Evolutionary conservation across 2,888 invertebrate species (phyloP), one percentile per base, ranked within the genome.

Genomic region (Onchidella celtica): DNA sequence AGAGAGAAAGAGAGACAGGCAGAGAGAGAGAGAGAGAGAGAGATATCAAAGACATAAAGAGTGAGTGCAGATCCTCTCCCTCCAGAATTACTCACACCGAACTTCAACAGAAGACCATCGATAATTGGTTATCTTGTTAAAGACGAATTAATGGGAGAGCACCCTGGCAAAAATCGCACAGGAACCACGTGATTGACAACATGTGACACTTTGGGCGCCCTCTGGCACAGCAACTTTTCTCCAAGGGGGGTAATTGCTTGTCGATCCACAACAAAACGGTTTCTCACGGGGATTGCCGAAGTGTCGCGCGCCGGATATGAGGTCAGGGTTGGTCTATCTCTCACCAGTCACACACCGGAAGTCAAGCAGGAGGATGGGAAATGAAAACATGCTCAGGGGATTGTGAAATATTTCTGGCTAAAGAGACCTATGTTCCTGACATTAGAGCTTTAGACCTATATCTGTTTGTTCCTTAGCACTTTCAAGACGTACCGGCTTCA

Each of bases 141-240:
- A 47, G 47, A 47, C 9, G 47, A 47, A 47, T 47, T 47, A 47
- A 47, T 47, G 47, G 55, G 55, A 70, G 6, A 70, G 70, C 47
- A 70, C 47, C 17, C 14, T 32, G 32, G 40, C 14, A 14, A 29
- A 47, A 70, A 75, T 75, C 63, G 32, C 61, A 61, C 63, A 47
- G 63, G 75, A 24, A 38, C 32, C 75, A 65, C 65, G 65, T 75
- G 75, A 75, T 75, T 63, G 75, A 63, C 75, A 65, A 29, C 75
- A 63, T 24, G 47, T 65, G 75, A 75, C 75, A 75, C 27, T 24
- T 17, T 32, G n/a, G 40, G 27, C 75, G 47, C 65, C 65, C 65
- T 75, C 38, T 65, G 36, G 47, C 17, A 75, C 63, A 75, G 65
- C 75, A 69, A 36, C 11, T 38, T 75, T 24, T 21, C 38, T 65